Evolutionary conservation across 2,113 vertebrate species (phyloP).

Genomic region (Ailuropoda melanoleuca): DNA sequence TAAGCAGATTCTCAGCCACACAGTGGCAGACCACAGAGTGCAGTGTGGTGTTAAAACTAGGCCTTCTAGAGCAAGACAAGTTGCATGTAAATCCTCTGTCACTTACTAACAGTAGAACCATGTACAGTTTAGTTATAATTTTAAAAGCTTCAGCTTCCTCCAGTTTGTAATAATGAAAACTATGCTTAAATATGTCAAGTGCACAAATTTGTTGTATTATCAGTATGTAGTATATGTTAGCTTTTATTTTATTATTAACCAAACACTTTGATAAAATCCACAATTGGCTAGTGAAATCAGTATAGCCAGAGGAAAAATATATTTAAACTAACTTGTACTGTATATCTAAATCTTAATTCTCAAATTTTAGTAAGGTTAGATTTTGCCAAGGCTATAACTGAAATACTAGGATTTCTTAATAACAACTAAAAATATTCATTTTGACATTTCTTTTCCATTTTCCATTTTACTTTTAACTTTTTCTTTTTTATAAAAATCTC

Average conservation of each 20-base stretch:
- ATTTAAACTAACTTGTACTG: background rate
- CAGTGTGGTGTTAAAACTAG: background rate
- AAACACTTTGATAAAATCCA: background rate
- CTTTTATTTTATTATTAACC: background rate
- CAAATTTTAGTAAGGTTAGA: background rate
- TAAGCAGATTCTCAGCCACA: background rate
- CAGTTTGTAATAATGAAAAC: background rate
- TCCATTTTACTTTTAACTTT: constrained; percentile 15
- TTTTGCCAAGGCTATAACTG: background rate
- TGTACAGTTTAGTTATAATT: background rate
- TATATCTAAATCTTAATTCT: background rate
- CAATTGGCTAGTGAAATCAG: background rate
- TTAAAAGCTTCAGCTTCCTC: background rate
- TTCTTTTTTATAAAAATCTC: background rate
- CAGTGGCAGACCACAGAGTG: background rate
- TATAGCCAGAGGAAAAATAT: background rate
- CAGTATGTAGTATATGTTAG: background rate
- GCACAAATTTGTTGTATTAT: background rate
- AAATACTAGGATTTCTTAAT: background rate
- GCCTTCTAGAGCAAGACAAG: background rate
- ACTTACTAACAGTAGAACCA: background rate
- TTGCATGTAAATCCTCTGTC: background rate
- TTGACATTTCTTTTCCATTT: background rate
- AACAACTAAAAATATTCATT: background rate
- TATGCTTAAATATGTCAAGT: background rate